Base-by-base conservation (phyloP, 2,888 invertebrate genomes). In the Cistogaster globosa region DNA sequence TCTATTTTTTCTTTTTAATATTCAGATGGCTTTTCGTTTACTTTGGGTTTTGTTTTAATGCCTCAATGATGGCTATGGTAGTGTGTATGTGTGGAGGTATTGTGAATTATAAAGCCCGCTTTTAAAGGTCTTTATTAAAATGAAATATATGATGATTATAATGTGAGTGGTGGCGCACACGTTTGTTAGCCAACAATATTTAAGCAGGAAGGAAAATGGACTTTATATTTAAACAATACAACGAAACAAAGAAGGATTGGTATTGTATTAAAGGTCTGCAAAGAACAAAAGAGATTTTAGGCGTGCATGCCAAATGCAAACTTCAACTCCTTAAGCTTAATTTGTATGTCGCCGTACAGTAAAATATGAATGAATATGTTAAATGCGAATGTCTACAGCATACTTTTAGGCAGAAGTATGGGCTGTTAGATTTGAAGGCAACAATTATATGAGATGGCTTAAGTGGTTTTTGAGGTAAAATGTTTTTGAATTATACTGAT, bases 101-200 rank as follows among this genome's bases (percentile, higher is more conserved):
- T 60, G 45, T 18, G 32, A 71, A 60, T 60, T 67, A 77, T 83
- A 82, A 82, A 79, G 78, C 75, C 75, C 75, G 75, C 65, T 78
- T 82, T 74, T 74, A 75, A 79, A 85, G 82, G 85, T 82, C 85
- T 82, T 85, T 85, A 82, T 78, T 85, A 79, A 82, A 85, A 82
- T 82, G 85, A 78, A 75, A 79, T 83, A 80, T 80, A 67, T 67
- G 65, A 42, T 77, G 63, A 63, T 60, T 63, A 68, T 62, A 22
- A 48, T 22, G 32, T 71, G 22, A 57, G 16, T 20, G 26, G n/a
- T 22, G 18, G 8, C 32, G 8, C 32, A 32, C 32, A 12, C 18
- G 51, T 36, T 20, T 32, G 20, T 51, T 20, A 51, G 62, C 36
- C 22, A 4, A 36, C 14, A 51, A 18, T 36, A 60, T 60, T 45